Evolutionary conservation across 92 coral and sea anemone species (phyloP), one percentile per base, ranked within the genome.

Genomic region (Bergia sp.): DNA sequence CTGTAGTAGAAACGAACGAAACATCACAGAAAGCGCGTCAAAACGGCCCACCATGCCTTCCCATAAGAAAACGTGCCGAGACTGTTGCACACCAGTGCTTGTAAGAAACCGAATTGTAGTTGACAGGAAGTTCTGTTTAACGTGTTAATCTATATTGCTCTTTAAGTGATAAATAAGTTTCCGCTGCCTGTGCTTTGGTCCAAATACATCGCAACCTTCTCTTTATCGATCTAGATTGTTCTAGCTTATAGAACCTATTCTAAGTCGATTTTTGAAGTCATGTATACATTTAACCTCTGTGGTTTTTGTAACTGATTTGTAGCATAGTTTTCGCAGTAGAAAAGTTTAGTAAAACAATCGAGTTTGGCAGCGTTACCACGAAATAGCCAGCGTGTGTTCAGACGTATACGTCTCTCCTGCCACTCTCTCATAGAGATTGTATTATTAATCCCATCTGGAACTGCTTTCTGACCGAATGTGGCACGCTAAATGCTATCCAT

Each of bases 121-220:
- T 44, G 36, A 57, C 92, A 92, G 95, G 92, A 92, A 91, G 92
- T 74, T 91, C 90, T 74, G 74, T 79, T 82, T 91, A 89, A 92
- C 89, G 93, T 91, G 95, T 92, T 94, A 92, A 91, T 94, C 94
- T 88, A 67, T 88, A 91, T 78, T 90, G 92, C 91, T 92, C 92
- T 87, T 89, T 85, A 91, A 50, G 73, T 91, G 91, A 91, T 92
- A 82, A 89, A 85, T 67, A 83, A 82, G 87, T 94, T 86, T 86
- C 93, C 90, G 84, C 58, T 90, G 77, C 79, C 71, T 41, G 44
- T 84, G 64, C 77, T 50, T 84, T 37, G 77, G 65, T 73, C 78
- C 45, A 65, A 82, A 66, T 8, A 41, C 69, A 71, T 36, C 66
- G 45, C 80, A 85, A 82, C 85, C 80, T 80, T 73, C 73, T 55